phyloP scores from a whole-genome alignment of 1,140 invertebrate species.

The Proales similis region DNA sequence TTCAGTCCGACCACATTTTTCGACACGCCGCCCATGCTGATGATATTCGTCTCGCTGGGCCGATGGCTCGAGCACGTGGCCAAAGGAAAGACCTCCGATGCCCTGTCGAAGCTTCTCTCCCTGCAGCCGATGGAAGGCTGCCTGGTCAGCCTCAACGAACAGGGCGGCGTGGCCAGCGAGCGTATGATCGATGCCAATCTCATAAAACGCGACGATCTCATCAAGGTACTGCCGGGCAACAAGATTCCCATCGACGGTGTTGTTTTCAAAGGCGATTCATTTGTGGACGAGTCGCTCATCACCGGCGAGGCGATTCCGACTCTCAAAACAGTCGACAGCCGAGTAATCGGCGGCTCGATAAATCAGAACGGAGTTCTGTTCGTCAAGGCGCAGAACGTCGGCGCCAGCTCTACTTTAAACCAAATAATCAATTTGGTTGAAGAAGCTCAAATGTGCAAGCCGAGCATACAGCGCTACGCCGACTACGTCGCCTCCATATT shows the following conservation, averaged over 20 bases:
- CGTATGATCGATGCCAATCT: constrained; percentile 73
- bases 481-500: constrained; percentile 93
- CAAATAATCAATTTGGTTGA: constrained; percentile 93
- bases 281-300: constrained; percentile 93
- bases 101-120: constrained; percentile 83
- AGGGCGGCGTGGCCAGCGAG: constrained; percentile 63
- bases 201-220: constrained; percentile 82
- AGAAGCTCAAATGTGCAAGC: constrained; percentile 91
- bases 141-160: constrained; percentile 69
- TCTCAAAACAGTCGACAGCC: constrained; percentile 68
- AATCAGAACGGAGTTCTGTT: constrained; percentile 87
- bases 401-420: constrained; percentile 84
- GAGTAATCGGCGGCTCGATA: constrained; percentile 90
- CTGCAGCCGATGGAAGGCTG: constrained; percentile 89
- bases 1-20: constrained; percentile 91
- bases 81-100: constrained; percentile 99
- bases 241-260: constrained; percentile 91
- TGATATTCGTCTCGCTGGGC: constrained; percentile 96
- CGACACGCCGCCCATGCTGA: constrained; percentile 95
- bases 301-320: constrained; percentile 98
- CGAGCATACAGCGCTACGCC: constrained; percentile 91
- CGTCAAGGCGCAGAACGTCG: constrained; percentile 85
- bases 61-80: constrained; percentile 96
- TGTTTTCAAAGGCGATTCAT: constrained; percentile 77
- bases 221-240: constrained; percentile 85